phyloP scores from a whole-genome alignment of 2,113 vertebrate genomes.

The Nansenia antarctica region DNA sequence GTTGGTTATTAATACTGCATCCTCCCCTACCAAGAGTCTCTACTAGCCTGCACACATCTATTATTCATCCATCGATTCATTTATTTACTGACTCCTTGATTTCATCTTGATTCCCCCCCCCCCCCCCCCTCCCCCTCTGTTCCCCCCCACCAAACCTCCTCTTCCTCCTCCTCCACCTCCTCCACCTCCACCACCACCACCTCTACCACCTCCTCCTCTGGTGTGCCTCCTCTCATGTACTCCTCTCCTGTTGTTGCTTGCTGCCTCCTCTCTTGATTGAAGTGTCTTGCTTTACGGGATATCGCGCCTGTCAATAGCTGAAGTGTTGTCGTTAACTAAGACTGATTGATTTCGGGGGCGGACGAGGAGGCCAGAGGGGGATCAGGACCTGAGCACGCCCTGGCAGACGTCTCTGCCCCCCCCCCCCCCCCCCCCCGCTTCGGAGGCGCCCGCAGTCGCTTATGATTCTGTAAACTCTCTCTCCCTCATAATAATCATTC shows the following conservation, averaged over 20 bases:
- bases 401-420: too few species aligned
- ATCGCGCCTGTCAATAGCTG: slow-evolving; percentile 77
- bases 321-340: slow-evolving; percentile 76
- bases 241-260: too few species aligned
- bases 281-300: slow-evolving; percentile 77
- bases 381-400: slow-evolving; percentile 67
- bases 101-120: slow-evolving; percentile 72
- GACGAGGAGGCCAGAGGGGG: slow-evolving; percentile 69
- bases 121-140: slow-evolving; percentile 35
- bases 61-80: slow-evolving; percentile 84
- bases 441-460: too few species aligned
- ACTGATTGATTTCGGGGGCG: slow-evolving; percentile 74
- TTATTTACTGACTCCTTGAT: slow-evolving; percentile 82
- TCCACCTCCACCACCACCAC: slow-evolving; percentile 65
- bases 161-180: slow-evolving; percentile 22
- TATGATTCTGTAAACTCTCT: slow-evolving; percentile 46
- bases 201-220: slow-evolving; percentile 57
- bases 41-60: slow-evolving; percentile 74
- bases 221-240: slow-evolving; percentile 35
- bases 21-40: slow-evolving; percentile 61
- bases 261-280: slow-evolving; percentile 73
- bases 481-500: neutral
- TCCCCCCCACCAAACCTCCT: slow-evolving; percentile 34
- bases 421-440: too few species aligned
- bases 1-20: slow-evolving; percentile 84